These are phyloP conservation scores for Acronicta aceris DNA, from an alignment of 2,888 invertebrate genomes.

Conservation along the genomic window DNA sequence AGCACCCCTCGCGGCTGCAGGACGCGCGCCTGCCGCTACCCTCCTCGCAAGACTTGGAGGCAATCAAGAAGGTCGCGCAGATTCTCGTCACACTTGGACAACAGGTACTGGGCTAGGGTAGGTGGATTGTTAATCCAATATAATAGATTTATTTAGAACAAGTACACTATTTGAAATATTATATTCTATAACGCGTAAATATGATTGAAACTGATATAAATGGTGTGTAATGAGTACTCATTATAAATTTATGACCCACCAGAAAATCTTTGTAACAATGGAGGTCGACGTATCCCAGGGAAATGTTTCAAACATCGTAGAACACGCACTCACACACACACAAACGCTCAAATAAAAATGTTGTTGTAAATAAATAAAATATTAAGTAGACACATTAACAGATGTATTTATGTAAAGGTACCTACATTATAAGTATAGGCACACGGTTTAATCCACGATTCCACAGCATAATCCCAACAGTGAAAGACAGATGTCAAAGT, in stretches of 20 bases:
- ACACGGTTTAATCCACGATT: conserved; percentile 6
- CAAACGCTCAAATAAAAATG: too few species aligned
- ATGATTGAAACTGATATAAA: too few species aligned
- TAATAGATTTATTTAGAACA: too few species aligned
- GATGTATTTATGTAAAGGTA: conserved; percentile 21
- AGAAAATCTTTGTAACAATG: too few species aligned
- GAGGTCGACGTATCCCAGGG: too few species aligned
- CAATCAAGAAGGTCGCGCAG: conserved; percentile 81
- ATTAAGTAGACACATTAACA: conserved; percentile 33
- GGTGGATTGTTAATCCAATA: background rate
- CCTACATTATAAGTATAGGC: conserved; percentile 23
- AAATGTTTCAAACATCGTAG: too few species aligned
- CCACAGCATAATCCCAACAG: conserved; percentile 15
- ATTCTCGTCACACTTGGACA: conserved; percentile 80
- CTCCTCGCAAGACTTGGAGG: conserved; percentile 74
- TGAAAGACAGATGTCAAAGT: conserved; percentile 34
- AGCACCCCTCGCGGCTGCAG: conserved; percentile 60
- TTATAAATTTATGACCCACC: too few species aligned
- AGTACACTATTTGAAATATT: too few species aligned
- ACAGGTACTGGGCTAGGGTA: conserved; percentile 70
- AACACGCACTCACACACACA: too few species aligned
- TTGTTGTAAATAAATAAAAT: background rate
- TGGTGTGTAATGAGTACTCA: too few species aligned
- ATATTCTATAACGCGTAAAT: too few species aligned
- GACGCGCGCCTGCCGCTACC: conserved; percentile 71